Evolutionary conservation across 2,797 vertebrate genomes (phyloP).

Genomic region (Momotus momota): DNA sequence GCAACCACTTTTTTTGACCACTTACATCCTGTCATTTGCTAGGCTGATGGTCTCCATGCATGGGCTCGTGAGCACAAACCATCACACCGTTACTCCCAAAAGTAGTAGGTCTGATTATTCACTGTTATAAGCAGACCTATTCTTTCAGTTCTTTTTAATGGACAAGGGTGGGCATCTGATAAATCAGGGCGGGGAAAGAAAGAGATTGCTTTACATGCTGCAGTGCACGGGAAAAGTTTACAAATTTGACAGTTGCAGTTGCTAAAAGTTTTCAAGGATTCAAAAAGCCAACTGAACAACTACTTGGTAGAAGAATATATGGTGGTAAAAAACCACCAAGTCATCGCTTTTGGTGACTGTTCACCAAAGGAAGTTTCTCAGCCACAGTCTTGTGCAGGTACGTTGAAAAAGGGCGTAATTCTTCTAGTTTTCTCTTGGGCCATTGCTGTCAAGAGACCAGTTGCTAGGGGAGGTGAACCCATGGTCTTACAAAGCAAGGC

Average conservation of each 20-base stretch:
- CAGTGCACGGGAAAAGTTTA: not conserved
- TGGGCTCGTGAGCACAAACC: not conserved
- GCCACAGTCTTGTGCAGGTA: not conserved
- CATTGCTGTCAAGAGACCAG: not conserved
- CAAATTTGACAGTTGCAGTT: not conserved
- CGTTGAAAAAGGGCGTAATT: not conserved
- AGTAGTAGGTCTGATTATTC: not conserved
- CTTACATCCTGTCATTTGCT: fast-evolving
- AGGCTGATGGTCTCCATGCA: not conserved
- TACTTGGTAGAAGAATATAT: not conserved
- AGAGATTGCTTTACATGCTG: not conserved
- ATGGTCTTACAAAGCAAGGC: not conserved
- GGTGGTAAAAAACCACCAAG: not conserved
- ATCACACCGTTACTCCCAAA: fast-evolving
- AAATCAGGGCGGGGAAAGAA: fast-evolving
- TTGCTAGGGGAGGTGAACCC: not conserved
- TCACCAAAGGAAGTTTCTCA: not conserved
- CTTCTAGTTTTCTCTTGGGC: not conserved
- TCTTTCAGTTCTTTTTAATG: not conserved
- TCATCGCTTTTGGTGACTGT: not conserved
- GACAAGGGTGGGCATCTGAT: not conserved
- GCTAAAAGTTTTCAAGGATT: not conserved
- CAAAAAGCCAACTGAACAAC: not conserved
- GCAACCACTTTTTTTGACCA: not conserved
- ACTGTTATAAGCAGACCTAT: not conserved